Evolutionary conservation across 1,140 invertebrate species (phyloP).

Genomic region (Eupristina koningsbergeri): DNA sequence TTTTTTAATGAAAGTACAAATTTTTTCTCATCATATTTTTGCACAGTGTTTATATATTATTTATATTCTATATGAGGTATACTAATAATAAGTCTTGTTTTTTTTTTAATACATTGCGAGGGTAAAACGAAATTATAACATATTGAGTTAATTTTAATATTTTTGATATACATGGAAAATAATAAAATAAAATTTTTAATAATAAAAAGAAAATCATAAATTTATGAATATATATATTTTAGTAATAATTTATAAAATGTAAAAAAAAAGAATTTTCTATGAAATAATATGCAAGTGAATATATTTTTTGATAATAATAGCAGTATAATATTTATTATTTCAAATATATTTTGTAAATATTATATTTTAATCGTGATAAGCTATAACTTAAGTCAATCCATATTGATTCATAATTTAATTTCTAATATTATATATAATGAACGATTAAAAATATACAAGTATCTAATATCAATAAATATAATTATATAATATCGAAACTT

Average conservation of each 20-base stretch:
- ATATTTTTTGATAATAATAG: not conserved
- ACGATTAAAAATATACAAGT: conserved; percentile 2
- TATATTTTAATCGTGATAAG: not conserved
- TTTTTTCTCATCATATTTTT: no score
- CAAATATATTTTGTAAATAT: not conserved
- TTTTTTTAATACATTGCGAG: no score
- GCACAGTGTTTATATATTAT: no score
- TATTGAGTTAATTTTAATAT: no score
- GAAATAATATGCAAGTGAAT: not conserved
- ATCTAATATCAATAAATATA: not conserved
- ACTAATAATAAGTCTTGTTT: no score
- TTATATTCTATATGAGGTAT: no score
- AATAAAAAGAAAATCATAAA: not conserved
- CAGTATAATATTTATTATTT: not conserved
- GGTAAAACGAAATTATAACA: no score
- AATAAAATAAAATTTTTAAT: no score
- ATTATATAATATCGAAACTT: not conserved
- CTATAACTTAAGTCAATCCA: not conserved
- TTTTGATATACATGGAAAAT: no score
- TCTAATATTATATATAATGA: not conserved
- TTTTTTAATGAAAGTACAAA: no score
- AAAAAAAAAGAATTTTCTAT: not conserved
- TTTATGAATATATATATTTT: not conserved
- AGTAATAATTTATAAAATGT: not conserved
- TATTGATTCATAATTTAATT: not conserved